Evolutionary conservation across 2,888 invertebrate genomes (phyloP).

Genomic region (Acanthococcus lagerstroemiae): DNA sequence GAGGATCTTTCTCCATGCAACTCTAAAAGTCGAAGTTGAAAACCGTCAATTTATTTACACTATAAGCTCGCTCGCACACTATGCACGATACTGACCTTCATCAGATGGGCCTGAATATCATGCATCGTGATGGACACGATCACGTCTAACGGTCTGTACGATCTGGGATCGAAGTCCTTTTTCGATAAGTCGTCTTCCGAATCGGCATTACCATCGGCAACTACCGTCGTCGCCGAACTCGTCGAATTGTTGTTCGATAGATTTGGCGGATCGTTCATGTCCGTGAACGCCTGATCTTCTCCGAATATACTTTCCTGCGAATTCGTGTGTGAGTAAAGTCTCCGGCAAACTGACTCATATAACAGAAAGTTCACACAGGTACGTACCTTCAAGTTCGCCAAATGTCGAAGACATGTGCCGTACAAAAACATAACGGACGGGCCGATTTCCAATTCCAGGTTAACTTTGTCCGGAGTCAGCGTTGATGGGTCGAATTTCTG

Average conservation of each 20-base stretch:
- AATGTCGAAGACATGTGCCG: constrained; percentile 80
- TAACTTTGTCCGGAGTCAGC: constrained; percentile 77
- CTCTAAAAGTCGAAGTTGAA: constrained; percentile 48
- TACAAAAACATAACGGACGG: constrained; percentile 85
- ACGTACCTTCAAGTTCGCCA: constrained; percentile 68
- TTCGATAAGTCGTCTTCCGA: constrained; percentile 42
- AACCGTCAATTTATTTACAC: background rate
- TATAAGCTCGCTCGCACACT: too few relatives aligned
- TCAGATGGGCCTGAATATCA: constrained; percentile 87
- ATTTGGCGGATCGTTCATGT: constrained; percentile 53
- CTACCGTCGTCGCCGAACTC: constrained; percentile 31
- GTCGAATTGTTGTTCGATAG: constrained; percentile 27
- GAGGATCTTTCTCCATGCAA: constrained; percentile 79
- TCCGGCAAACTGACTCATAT: background rate
- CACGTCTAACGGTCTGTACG: constrained; percentile 82
- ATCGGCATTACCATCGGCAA: constrained; percentile 37
- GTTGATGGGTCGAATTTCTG: constrained; percentile 79
- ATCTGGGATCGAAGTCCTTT: constrained; percentile 57
- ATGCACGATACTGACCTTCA: constrained; percentile 51
- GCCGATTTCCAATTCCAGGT: constrained; percentile 86
- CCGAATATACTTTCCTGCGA: constrained; percentile 89
- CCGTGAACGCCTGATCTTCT: constrained; percentile 86
- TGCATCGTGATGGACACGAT: constrained; percentile 87
- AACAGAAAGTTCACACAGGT: background rate
- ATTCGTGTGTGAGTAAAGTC: background rate